These are phyloP conservation scores for Drosophila anceps DNA, from an alignment of 2,888 invertebrate species.

Conservation along the genomic window DNA sequence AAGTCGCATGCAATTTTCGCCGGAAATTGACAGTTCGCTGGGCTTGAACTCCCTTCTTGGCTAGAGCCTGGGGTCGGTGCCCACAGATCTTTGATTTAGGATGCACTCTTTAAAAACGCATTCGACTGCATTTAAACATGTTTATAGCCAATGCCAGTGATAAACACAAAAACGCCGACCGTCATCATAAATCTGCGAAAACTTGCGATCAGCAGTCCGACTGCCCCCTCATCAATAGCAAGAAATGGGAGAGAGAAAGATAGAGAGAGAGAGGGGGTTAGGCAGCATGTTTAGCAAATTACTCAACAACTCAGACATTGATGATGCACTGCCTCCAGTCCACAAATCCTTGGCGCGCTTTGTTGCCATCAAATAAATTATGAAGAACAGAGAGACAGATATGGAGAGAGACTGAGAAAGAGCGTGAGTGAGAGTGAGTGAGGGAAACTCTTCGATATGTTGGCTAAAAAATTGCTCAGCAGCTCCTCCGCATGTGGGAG, in stretches of 20 bases:
- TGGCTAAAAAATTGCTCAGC: conserved; percentile 51
- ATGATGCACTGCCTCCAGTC: conserved; percentile 41
- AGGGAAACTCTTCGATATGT: conserved; percentile 8
- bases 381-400: conserved; percentile 56
- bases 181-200: conserved; percentile 69
- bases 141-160: conserved; percentile 73
- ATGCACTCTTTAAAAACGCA: conserved; percentile 84
- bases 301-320: conserved; percentile 75
- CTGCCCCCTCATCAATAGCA: conserved; percentile 14
- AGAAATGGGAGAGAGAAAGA: background rate
- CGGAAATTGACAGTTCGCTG: conserved; percentile 67
- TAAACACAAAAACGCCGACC: conserved; percentile 58
- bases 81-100: conserved; percentile 80
- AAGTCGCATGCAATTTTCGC: conserved; percentile 61
- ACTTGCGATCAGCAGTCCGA: conserved; percentile 38
- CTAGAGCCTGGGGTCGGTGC: conserved; percentile 37
- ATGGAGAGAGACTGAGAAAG: background rate
- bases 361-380: conserved; percentile 82
- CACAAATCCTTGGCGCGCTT: conserved; percentile 15
- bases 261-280: background rate
- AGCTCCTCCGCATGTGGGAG: conserved; percentile 63
- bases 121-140: conserved; percentile 72
- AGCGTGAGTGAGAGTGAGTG: background rate
- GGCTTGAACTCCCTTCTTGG: conserved; percentile 2
- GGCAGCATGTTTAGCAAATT: conserved; percentile 74